phyloP scores from a whole-genome alignment of 2,888 invertebrate genomes.

The Eupithecia tripunctaria region DNA sequence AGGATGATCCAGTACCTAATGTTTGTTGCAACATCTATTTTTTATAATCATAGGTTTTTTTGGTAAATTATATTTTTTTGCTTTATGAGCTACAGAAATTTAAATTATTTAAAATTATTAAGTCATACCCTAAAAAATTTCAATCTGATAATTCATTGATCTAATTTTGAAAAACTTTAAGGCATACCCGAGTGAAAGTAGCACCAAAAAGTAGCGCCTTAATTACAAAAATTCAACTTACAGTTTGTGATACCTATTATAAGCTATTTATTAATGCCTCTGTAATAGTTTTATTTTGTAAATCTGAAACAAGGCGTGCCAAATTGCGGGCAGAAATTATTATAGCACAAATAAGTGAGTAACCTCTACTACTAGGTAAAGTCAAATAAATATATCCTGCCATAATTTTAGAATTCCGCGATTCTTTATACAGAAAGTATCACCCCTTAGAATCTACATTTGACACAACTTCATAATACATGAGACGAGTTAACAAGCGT shows the following conservation, averaged over 20 bases:
- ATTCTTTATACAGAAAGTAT: constrained; percentile 42
- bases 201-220: too few species aligned
- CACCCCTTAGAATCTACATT: constrained; percentile 63
- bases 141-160: not conserved
- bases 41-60: too few species aligned
- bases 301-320: too few species aligned
- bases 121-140: not conserved
- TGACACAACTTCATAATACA: constrained; percentile 82
- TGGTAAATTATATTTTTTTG: too few species aligned
- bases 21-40: not conserved
- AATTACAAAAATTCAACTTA: too few species aligned
- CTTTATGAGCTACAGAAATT: too few species aligned
- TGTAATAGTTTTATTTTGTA: too few species aligned
- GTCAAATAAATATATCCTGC: not conserved
- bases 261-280: too few species aligned
- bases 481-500: constrained; percentile 83
- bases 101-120: too few species aligned
- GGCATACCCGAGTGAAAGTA: too few species aligned
- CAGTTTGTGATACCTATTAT: too few species aligned
- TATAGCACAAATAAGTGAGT: not conserved
- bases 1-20: constrained; percentile 49
- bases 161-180: not conserved
- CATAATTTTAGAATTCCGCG: not conserved
- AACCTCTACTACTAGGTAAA: not conserved
- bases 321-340: too few species aligned